Base-by-base conservation (phyloP, 2,113 vertebrate genomes). In the Cyprinodon brontotheroides region DNA sequence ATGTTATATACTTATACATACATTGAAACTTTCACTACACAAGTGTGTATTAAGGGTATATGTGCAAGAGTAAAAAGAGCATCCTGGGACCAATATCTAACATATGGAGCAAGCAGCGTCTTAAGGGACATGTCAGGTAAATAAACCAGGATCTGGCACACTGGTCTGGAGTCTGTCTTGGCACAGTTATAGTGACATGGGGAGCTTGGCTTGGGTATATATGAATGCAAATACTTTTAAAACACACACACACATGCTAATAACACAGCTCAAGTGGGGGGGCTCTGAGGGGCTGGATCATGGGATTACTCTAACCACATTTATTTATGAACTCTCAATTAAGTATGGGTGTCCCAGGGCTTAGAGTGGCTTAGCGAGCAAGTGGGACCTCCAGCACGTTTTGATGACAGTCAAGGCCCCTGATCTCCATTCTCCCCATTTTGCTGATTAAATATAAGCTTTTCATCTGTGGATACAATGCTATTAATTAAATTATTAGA, bases 401-500 rank as follows among this genome's bases (percentile, higher is more conserved):
- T 89, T 92, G 91, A 91, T 92, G 90, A 92, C 90, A 93, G 87
- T 77, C 87, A 70, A 84, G 84, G 83, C 85, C 89, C 89, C 90
- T 90, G 90, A 92, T 93, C 89, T 92, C 91, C 75, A 80, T 87
- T 94, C 89, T 87, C 82, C 89, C 85, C 84, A 88, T 92, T 93
- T 93, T 92, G 92, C 93, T 93, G 91, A 91, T 94, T 94, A 93
- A 94, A 92, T 91, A 93, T 79, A 91, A 88, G 93, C 92, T 89
- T 94, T 94, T 94, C 92, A 93, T 93, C 91, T 92, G 93, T 89
- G 92, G 92, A 93, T 91, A 94, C 93, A 94, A 94, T 94, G 92
- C 94, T 93, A 94, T 94, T 94, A 95, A 94, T 94, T 95, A 94
- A 94, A 94, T 92, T 90, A 94, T 94, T 94, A 93, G 89, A 90